Evolutionary conservation across 2,888 invertebrate genomes (phyloP), one percentile per base, ranked within the genome.

Genomic region (Brachynemurus nebulosus): DNA sequence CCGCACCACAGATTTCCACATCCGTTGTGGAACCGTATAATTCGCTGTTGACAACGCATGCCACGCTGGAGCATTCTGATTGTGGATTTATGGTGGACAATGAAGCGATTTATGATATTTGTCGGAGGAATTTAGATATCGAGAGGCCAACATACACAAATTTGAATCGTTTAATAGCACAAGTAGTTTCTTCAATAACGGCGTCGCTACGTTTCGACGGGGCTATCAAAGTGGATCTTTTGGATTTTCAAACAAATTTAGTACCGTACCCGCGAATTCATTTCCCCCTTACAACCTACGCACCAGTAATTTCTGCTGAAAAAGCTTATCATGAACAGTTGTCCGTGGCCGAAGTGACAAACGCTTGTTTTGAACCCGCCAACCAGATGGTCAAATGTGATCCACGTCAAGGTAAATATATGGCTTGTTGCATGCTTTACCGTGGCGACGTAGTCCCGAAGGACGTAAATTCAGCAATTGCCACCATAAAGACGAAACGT

Each of bases 31-130:
- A 62, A 54, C 77, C 77, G 1, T 78, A 77, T 62, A 76, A 76
- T 56, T 71, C 75, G 23, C 71, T 76, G 30, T 56, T 77, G 47
- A 74, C 74, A 30, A 76, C 76, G 1, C 76, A 77, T 57, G 76
- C 74, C 4, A 74, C 74, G 4, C 52, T 67, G n/a, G 76, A 77
- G 53, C 77, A 76, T 53, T 73, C 72, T 0, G 76, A 77, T 54
- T 77, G 76, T 54, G 72, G 75, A 23, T 78, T 78, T 54, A 72
- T 77, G 69, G 71, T 65, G 12, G 66, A 67, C 52, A 67, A 67
- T 53, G 66, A 67, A 50, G 66, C 66, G 12, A 66, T 66, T 45
- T 69, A 76, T 64, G 58, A 78, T 65, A 66, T 65, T 66, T 78
- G 78, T 58, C 62, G 71, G 12, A 61, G 70, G 37, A 76, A 74